Conservation (phyloP, 2,888 invertebrate species). For the Cremastinae sp. region DNA sequence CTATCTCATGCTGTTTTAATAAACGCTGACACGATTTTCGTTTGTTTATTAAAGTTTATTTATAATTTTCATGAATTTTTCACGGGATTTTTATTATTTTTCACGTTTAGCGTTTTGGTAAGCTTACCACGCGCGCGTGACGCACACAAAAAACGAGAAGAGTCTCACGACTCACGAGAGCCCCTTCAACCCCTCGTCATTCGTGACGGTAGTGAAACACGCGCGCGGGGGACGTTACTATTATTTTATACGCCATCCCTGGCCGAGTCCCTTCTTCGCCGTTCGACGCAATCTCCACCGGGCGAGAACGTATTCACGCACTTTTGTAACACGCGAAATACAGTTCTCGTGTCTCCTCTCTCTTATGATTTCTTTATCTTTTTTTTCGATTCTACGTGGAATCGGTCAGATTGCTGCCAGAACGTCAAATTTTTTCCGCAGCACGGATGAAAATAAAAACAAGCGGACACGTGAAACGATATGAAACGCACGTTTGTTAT, state of each 20-base stretch:
- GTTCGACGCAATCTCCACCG: slow-evolving; percentile 19
- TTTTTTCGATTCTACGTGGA: background rate
- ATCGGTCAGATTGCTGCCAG: background rate
- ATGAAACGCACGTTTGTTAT: slow-evolving; percentile 70
- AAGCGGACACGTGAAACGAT: slow-evolving; percentile 52
- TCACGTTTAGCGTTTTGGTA: background rate
- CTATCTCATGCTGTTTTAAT: too few species aligned
- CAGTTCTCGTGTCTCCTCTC: background rate
- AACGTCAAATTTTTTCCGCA: background rate
- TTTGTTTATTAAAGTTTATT: too few species aligned
- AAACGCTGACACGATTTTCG: too few species aligned
- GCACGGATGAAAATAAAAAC: background rate
- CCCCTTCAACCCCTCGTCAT: slow-evolving; percentile 31
- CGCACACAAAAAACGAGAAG: slow-evolving; percentile 47
- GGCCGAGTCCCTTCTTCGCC: background rate
- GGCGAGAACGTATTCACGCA: slow-evolving; percentile 24
- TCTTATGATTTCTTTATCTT: too few species aligned
- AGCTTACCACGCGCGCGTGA: slow-evolving; percentile 47
- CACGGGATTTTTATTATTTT: background rate
- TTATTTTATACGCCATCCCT: background rate
- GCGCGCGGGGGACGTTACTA: slow-evolving; percentile 46
- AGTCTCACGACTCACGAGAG: slow-evolving; percentile 31
- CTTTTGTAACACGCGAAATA: slow-evolving; percentile 26
- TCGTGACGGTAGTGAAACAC: slow-evolving; percentile 47
- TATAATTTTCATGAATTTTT: too few species aligned